A percentile compares a stretch with the other conserved stretches of the same genome.
Conservation (phyloP, 2,113 vertebrate genomes). For the Nothobranchius furzeri region DNA sequence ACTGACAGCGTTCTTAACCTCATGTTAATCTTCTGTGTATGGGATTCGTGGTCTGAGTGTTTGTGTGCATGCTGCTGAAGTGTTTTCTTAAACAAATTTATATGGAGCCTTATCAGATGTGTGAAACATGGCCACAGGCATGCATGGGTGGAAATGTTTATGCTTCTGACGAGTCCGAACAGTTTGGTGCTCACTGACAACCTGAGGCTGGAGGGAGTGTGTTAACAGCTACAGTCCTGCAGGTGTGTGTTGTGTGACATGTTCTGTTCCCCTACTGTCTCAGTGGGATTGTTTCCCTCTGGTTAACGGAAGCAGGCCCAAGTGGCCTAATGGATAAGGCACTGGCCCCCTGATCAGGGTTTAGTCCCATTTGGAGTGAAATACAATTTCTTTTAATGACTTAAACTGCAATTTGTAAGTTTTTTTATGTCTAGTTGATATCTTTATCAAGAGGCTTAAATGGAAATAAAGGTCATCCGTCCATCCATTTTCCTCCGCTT, state of each 20-base stretch:
- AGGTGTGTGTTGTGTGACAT: background rate
- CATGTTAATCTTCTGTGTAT: slow-evolving; percentile 47
- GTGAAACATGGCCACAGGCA: slow-evolving; percentile 43
- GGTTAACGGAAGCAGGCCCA: slow-evolving; percentile 45
- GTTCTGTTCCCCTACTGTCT: background rate
- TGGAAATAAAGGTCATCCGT: no score
- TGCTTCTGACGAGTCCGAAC: slow-evolving; percentile 50
- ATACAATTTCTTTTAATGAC: background rate
- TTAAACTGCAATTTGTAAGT: no score
- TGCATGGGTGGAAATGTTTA: slow-evolving; percentile 51
- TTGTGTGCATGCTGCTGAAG: slow-evolving; percentile 38
- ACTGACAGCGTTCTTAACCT: slow-evolving; percentile 62
- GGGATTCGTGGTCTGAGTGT: slow-evolving; percentile 46
- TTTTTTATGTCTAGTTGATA: no score
- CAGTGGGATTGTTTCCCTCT: background rate
- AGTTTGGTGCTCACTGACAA: slow-evolving; percentile 45
- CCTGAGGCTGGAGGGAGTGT: slow-evolving; percentile 20
- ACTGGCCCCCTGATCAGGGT: slow-evolving; percentile 72
- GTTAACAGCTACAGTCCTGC: background rate
- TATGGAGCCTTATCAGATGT: slow-evolving; percentile 54
- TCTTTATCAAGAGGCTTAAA: no score
- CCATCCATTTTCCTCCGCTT: no score
- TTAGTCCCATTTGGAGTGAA: slow-evolving; percentile 51
- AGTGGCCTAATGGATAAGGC: slow-evolving; percentile 82
- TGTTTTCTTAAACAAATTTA: slow-evolving; percentile 52